Percentiles rank a stretch among this genome's conserved stretches.
phyloP scores from a whole-genome alignment of 2,888 invertebrate genomes.

The Microplitis deprimator region DNA sequence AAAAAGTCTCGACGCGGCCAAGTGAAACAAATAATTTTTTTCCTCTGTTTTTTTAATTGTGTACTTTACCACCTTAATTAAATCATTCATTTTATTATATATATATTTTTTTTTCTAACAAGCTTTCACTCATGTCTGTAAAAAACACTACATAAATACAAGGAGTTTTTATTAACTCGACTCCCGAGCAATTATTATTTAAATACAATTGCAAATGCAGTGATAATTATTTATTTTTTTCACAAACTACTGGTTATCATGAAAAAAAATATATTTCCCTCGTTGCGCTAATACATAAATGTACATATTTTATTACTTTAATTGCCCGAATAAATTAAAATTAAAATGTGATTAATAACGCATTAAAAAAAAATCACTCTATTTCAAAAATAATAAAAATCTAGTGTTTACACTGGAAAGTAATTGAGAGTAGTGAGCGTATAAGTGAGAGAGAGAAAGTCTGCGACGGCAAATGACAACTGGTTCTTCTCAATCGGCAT shows the following conservation, averaged over 20 bases:
- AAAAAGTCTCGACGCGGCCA: not conserved
- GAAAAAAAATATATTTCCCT: not conserved
- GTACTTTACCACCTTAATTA: not conserved
- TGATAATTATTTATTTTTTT: not conserved
- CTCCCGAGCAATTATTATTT: conserved; percentile 8
- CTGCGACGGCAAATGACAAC: conserved; percentile 28
- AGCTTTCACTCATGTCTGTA: conserved; percentile 41
- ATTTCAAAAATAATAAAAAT: not conserved
- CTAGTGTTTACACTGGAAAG: not conserved
- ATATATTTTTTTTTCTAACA: conserved; percentile 17
- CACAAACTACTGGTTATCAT: not conserved
- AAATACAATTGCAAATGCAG: not conserved
- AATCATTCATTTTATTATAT: conserved; percentile 37
- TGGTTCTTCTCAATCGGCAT: conserved; percentile 32
- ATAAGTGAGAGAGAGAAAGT: not conserved
- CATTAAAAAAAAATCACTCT: not conserved
- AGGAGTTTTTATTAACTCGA: conserved; percentile 23
- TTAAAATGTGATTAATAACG: not conserved
- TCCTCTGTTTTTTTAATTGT: not conserved
- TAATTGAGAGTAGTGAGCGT: not conserved
- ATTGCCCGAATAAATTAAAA: not conserved
- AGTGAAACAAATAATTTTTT: not conserved
- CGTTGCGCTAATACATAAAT: not conserved
- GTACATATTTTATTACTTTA: not conserved
- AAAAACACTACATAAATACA: conserved; percentile 35